Evolutionary conservation across 2,113 vertebrate genomes (phyloP), one percentile per base, ranked within the genome.

Genomic region (Herpetotheres cachinnans): DNA sequence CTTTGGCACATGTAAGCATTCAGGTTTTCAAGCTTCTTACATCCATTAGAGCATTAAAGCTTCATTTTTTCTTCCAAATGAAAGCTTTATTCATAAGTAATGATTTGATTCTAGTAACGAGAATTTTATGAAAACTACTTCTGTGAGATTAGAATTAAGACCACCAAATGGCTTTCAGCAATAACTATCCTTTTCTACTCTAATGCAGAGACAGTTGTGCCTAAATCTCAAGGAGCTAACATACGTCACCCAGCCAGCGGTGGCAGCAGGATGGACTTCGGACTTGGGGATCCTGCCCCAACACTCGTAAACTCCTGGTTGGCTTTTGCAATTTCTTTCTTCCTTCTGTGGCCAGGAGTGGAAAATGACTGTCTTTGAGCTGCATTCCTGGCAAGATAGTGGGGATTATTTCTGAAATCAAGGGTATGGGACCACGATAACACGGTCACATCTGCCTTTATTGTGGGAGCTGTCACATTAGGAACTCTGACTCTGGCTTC

Each of bases 301-400:
- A 8, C 56, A 11, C 54, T 3, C 2, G 0, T 1, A 11, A 70
- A 52, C 24, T 61, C 40, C 22, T 47, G 44, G 2, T 0, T n/a
- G 81, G 42, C 21, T 50, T 36, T 34, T 74, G 55, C 9, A 59
- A 55, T 9, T 32, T 4, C 42, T 10, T 42, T 7, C 29, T 14
- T 52, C 30, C 38, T 46, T n/a, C 44, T 62, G 34, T 24, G 47
- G 62, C 42, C 56, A 34, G 2, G 13, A 40, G 3, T 19, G 58
- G 65, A 42, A 40, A 40, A 18, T 3, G 8, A 50, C 32, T 46
- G 34, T 38, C 50, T 21, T 25, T 8, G 55, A 42, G 46, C 71
- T 69, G 36, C 62, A 70, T 19, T 63, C 46, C 62, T 61, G 46
- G 16, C n/a, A 34, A 46, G 44, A 73, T 2, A 7, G 47, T 0